Percentiles rank a stretch among this genome's conserved stretches.
Evolutionary conservation across 2,113 vertebrate genomes (phyloP).

Genomic region (Phrynocephalus versicolor): DNA sequence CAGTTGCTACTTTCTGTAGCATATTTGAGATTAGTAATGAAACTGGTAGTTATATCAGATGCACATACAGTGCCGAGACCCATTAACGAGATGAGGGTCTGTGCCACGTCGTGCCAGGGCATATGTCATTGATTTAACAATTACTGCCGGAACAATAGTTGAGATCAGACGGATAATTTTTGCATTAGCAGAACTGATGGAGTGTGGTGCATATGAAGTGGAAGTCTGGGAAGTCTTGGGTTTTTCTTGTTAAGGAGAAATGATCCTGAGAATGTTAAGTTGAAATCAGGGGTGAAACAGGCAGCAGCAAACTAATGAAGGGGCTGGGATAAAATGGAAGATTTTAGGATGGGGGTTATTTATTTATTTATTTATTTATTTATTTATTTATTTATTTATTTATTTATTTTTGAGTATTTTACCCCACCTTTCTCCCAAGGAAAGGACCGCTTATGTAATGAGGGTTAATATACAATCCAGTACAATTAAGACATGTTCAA

Average conservation of each 20-base stretch:
- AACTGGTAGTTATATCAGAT: constrained; percentile 42
- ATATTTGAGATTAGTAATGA: constrained; percentile 46
- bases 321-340: constrained; percentile 14
- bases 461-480: no score
- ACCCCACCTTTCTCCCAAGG: no score
- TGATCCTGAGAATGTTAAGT: constrained; percentile 48
- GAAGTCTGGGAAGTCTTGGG: constrained; percentile 24
- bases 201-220: constrained; percentile 38
- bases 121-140: constrained; percentile 57
- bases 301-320: not conserved
- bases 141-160: constrained; percentile 50
- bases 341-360: not conserved
- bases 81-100: constrained; percentile 47
- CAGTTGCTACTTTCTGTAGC: constrained; percentile 38
- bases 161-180: constrained; percentile 49
- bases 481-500: no score
- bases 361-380: no score
- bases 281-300: constrained; percentile 30
- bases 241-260: constrained; percentile 53
- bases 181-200: constrained; percentile 42
- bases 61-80: constrained; percentile 29
- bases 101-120: constrained; percentile 21
- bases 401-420: no score
- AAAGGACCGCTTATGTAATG: no score
- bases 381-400: no score